A percentile compares a stretch with the other conserved stretches of the same genome.
Evolutionary conservation across 2,888 invertebrate genomes (phyloP).

Genomic region (Saturnia pavonia): DNA sequence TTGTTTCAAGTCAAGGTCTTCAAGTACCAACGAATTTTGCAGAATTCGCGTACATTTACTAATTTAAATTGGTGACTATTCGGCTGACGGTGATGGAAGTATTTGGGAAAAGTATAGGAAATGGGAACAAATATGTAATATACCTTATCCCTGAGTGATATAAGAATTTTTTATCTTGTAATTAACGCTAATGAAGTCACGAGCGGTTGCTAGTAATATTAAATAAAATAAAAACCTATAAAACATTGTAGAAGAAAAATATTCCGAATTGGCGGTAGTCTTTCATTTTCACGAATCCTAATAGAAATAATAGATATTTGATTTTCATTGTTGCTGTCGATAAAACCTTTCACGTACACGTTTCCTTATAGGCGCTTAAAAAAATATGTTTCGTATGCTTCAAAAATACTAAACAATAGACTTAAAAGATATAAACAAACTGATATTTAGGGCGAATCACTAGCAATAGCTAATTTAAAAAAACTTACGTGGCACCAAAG

Average conservation of each 20-base stretch:
- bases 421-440: neutral
- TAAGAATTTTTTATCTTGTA: too few relatives aligned
- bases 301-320: neutral
- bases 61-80: too few relatives aligned
- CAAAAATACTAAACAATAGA: neutral
- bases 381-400: neutral
- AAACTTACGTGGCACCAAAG: conserved; percentile 87
- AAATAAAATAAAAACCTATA: neutral
- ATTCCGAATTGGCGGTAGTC: neutral
- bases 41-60: too few relatives aligned
- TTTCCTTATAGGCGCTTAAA: neutral
- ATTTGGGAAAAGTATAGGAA: too few relatives aligned
- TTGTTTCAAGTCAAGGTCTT: too few relatives aligned
- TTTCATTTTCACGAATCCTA: neutral
- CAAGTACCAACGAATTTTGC: too few relatives aligned
- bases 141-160: too few relatives aligned
- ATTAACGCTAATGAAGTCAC: too few relatives aligned
- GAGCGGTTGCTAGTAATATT: neutral
- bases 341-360: neutral
- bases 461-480: neutral
- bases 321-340: neutral
- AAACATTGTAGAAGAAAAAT: neutral
- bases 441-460: neutral
- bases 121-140: too few relatives aligned
- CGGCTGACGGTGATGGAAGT: too few relatives aligned